Evolutionary conservation across 2,888 invertebrate species (phyloP).

Genomic region (Cremastinae sp.): DNA sequence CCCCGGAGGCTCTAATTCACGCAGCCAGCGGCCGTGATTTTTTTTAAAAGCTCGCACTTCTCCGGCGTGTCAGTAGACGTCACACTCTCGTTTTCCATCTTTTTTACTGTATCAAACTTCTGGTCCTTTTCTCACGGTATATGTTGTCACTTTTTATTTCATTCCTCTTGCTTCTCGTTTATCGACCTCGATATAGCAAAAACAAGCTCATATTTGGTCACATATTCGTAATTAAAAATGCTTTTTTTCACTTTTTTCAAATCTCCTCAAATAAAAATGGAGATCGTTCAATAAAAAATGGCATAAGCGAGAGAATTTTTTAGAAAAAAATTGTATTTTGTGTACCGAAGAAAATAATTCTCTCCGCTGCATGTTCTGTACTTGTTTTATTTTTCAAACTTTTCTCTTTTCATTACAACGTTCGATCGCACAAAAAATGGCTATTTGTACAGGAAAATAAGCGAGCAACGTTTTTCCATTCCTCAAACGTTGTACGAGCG

Average conservation of each 20-base stretch:
- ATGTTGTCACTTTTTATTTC: conserved; percentile 32
- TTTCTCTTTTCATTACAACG: conserved; percentile 1
- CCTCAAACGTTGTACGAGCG: neutral
- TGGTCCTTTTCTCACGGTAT: conserved; percentile 47
- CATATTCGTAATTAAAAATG: no score
- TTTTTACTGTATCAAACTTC: conserved; percentile 22
- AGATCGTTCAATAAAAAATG: neutral
- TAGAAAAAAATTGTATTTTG: neutral
- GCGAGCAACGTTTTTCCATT: neutral
- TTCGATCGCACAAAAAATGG: neutral
- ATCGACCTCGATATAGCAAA: conserved; percentile 12
- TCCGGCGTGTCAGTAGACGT: conserved; percentile 52
- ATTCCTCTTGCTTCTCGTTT: conserved; percentile 26
- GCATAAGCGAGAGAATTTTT: neutral
- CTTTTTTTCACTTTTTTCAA: no score
- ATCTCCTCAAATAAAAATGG: no score
- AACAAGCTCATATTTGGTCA: no score
- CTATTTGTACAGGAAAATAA: neutral
- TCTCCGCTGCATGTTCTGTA: neutral
- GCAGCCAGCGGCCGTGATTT: conserved; percentile 44
- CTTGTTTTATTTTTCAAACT: neutral
- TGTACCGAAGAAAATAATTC: neutral
- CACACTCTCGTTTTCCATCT: conserved; percentile 12
- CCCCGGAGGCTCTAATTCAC: conserved; percentile 19
- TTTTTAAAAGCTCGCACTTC: conserved; percentile 36